Conservation (phyloP, 1,140 invertebrate species). For the Meloidogyne hapla region DNA sequence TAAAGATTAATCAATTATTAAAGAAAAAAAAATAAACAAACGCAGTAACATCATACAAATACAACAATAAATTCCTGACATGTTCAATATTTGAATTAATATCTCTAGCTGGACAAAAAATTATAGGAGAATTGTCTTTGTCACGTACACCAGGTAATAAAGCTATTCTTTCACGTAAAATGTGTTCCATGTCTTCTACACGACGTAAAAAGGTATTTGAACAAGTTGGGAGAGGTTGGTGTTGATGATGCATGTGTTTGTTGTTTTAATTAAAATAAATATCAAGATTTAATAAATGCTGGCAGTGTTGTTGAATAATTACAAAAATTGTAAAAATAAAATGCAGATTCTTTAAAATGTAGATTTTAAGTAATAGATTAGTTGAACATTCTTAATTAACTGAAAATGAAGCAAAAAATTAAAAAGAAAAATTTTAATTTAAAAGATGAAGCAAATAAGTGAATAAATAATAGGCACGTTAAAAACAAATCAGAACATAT, state of each 20-base stretch:
- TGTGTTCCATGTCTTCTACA: conserved; percentile 38
- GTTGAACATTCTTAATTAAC: too few relatives aligned
- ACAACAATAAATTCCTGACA: conserved; percentile 33
- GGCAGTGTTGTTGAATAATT: not conserved
- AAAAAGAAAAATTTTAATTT: too few relatives aligned
- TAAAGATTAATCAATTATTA: not conserved
- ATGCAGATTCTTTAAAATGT: too few relatives aligned
- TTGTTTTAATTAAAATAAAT: too few relatives aligned
- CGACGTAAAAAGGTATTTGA: conserved; percentile 24
- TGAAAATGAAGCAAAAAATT: too few relatives aligned
- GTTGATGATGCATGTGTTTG: not conserved
- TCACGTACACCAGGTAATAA: conserved; percentile 36
- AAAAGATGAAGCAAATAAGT: too few relatives aligned
- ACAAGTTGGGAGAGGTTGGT: conserved; percentile 10
- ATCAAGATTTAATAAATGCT: not conserved
- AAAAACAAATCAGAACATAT: too few relatives aligned
- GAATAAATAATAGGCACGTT: too few relatives aligned
- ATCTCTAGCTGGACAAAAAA: conserved; percentile 38
- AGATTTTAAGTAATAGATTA: too few relatives aligned
- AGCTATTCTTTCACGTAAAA: conserved; percentile 36
- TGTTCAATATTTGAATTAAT: conserved; percentile 26
- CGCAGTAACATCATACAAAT: conserved; percentile 37
- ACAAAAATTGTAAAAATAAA: too few relatives aligned
- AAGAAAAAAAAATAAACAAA: conserved; percentile 12
- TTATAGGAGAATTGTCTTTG: conserved; percentile 25